These are phyloP conservation scores for Corythornis vintsioides DNA, from an alignment of 2,113 vertebrate species.

Conservation along the genomic window DNA sequence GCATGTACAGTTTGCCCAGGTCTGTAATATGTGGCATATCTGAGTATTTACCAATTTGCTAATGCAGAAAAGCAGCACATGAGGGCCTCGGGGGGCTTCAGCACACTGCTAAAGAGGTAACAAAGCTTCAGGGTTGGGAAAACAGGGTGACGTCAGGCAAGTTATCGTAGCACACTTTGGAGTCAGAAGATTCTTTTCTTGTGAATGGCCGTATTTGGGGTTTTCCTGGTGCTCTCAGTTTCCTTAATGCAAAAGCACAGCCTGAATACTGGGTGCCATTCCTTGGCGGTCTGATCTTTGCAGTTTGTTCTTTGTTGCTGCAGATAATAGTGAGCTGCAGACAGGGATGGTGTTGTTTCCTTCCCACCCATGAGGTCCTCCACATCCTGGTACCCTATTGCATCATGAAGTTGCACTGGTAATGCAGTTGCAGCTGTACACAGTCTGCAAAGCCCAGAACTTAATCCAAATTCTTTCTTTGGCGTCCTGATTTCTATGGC, in stretches of 20 bases:
- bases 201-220: not conserved
- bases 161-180: not conserved
- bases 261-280: not conserved
- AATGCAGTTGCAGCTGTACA: not conserved
- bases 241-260: not conserved
- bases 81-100: not conserved
- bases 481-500: not conserved
- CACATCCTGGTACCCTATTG: not conserved
- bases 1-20: accelerated
- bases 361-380: not conserved
- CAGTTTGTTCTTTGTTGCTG: not conserved
- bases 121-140: not conserved
- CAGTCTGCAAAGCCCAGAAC: not conserved
- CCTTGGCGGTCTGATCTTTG: not conserved
- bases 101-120: not conserved
- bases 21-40: not conserved
- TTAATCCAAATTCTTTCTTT: not conserved
- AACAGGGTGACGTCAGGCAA: not conserved
- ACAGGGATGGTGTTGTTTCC: not conserved
- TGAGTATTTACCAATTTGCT: not conserved
- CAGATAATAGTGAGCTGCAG: not conserved
- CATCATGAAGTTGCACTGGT: not conserved
- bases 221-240: not conserved
- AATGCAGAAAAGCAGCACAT: not conserved
- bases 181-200: not conserved